phyloP scores from a whole-genome alignment of 2,113 vertebrate genomes.

The Cyrtonyx montezumae region DNA sequence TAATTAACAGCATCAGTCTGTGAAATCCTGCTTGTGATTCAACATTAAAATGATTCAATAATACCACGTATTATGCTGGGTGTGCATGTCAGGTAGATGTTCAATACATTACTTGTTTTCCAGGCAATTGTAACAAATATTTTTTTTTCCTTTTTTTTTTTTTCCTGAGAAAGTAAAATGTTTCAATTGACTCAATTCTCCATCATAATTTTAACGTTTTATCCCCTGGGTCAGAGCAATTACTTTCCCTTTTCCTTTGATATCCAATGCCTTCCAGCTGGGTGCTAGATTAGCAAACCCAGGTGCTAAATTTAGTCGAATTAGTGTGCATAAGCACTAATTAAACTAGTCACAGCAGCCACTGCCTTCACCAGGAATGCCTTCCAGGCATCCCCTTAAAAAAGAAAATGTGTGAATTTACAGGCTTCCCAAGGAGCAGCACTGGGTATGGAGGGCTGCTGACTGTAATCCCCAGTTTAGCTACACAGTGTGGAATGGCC shows the following conservation, averaged over 20 bases:
- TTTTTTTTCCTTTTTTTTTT: background rate
- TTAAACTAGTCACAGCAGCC: background rate
- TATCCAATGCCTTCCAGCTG: background rate
- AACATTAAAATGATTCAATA: background rate
- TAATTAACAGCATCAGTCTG: background rate
- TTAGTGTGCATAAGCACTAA: background rate
- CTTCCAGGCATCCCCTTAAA: background rate
- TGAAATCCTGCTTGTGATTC: background rate
- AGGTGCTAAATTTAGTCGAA: slow-evolving; percentile 40
- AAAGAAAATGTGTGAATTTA: background rate
- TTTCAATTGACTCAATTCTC: background rate
- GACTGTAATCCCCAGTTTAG: background rate
- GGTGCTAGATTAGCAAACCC: background rate
- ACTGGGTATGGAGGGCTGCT: background rate
- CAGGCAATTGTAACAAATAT: background rate
- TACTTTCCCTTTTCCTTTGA: slow-evolving; percentile 6
- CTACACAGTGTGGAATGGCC: accelerated
- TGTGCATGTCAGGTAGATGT: background rate
- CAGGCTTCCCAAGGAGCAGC: background rate
- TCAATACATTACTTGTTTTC: background rate
- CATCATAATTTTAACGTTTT: background rate
- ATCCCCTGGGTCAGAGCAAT: background rate
- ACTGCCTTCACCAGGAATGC: background rate
- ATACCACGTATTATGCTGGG: background rate
- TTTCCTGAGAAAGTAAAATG: background rate